Evolutionary conservation across 2,797 vertebrate genomes (phyloP).

Genomic region (Mycteria americana): DNA sequence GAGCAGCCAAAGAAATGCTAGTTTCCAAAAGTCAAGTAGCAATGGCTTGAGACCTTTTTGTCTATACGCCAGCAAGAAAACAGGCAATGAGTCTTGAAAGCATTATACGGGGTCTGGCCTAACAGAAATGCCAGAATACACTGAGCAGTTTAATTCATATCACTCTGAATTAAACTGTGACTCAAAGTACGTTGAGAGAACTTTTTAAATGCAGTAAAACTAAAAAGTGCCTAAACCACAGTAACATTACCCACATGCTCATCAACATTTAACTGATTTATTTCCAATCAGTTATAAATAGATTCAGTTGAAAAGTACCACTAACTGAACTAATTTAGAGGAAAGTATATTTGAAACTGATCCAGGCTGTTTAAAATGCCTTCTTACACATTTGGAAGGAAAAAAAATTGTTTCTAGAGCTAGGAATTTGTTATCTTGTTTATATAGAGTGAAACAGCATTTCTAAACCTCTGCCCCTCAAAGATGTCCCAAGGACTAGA

Average conservation of each 20-base stretch:
- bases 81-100: not conserved
- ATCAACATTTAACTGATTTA: not conserved
- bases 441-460: not conserved
- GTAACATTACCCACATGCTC: not conserved
- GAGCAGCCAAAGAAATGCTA: not conserved
- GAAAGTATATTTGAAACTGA: not conserved
- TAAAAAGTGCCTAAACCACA: not conserved
- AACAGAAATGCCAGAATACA: not conserved
- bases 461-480: not conserved
- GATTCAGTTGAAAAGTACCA: not conserved
- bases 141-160: fast-evolving
- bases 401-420: not conserved
- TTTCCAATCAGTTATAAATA: not conserved
- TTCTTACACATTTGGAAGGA: not conserved
- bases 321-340: not conserved
- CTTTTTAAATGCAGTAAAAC: not conserved
- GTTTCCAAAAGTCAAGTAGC: not conserved
- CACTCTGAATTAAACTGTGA: fast-evolving
- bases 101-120: fast-evolving
- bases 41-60: not conserved
- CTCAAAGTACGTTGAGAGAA: not conserved
- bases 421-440: not conserved
- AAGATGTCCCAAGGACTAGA: not conserved
- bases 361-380: not conserved
- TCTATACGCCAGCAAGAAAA: not conserved